phyloP scores from a whole-genome alignment of 2,888 invertebrate genomes.

The Pseudanteris insignis region DNA sequence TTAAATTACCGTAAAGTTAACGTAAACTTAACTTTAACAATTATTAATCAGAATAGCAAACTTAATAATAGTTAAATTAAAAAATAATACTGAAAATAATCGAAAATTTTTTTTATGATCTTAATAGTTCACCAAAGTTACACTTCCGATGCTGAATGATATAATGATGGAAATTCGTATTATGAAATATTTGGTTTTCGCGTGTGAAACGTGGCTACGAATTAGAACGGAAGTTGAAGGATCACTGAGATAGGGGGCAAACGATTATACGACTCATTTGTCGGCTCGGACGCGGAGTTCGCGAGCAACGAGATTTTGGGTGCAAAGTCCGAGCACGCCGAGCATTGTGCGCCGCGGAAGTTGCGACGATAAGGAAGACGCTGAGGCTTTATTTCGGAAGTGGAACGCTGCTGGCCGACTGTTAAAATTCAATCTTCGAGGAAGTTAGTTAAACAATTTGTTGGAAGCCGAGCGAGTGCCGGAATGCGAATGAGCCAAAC shows the following conservation, averaged over 20 bases:
- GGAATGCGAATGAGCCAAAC: slow-evolving; percentile 31
- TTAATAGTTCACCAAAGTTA: too few relatives aligned
- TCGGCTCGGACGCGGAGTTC: slow-evolving; percentile 20
- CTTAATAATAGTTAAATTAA: too few relatives aligned
- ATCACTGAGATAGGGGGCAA: not conserved
- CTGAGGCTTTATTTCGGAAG: slow-evolving; percentile 28
- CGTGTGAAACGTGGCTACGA: slow-evolving; percentile 16
- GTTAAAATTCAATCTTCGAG: slow-evolving; percentile 40
- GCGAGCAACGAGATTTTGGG: slow-evolving; percentile 17
- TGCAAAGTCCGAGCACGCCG: slow-evolving; percentile 19
- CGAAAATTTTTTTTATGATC: too few relatives aligned
- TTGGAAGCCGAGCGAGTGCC: slow-evolving; percentile 8
- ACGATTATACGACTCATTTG: slow-evolving; percentile 25
- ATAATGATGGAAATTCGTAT: too few relatives aligned
- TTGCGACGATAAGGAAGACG: slow-evolving; percentile 22
- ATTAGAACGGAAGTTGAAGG: slow-evolving; percentile 15
- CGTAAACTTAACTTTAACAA: too few relatives aligned
- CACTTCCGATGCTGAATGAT: too few relatives aligned
- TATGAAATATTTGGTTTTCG: not conserved
- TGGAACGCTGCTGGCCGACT: slow-evolving; percentile 20
- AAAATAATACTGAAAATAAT: too few relatives aligned
- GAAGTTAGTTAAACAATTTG: slow-evolving; percentile 41
- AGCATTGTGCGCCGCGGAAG: slow-evolving; percentile 27
- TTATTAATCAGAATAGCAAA: too few relatives aligned
- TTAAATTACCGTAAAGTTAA: too few relatives aligned